Evolutionary conservation across 1,140 invertebrate genomes (phyloP).

Genomic region (Acromyrmex charruanus): DNA sequence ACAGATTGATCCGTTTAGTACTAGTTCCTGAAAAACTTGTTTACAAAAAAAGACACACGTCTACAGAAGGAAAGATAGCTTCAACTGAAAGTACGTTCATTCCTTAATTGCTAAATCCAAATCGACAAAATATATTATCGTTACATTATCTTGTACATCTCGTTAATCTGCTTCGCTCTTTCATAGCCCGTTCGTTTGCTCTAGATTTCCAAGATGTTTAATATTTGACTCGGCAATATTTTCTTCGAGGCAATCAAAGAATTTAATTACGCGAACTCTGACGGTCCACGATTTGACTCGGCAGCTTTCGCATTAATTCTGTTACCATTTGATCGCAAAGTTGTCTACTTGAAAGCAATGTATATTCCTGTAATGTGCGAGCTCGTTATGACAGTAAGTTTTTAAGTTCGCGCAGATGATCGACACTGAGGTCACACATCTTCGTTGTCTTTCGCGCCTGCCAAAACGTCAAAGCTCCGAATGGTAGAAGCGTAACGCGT

Average conservation of each 20-base stretch:
- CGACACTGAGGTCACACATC: not conserved
- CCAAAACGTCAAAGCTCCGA: conserved; percentile 5
- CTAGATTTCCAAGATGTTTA: not conserved
- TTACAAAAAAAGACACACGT: not conserved
- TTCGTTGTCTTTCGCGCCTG: not conserved
- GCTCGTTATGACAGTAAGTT: not conserved
- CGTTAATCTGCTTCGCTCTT: conserved; percentile 1
- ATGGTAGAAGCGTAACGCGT: conserved; percentile 3
- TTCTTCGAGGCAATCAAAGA: conserved; percentile 4
- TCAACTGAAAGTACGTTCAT: not conserved
- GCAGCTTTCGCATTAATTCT: not conserved
- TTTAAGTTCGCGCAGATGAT: conserved; percentile 18
- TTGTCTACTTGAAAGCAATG: not conserved
- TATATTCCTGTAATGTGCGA: conserved; percentile 18
- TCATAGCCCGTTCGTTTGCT: not conserved
- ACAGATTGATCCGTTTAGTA: not conserved
- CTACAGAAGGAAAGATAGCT: not conserved
- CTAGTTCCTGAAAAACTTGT: not conserved
- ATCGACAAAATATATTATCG: not conserved
- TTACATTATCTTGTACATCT: not conserved
- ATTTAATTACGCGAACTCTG: conserved; percentile 10
- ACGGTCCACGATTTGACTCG: not conserved
- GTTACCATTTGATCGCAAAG: not conserved
- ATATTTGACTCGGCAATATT: not conserved
- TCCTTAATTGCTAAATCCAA: not conserved